Evolutionary conservation across 2,888 invertebrate species (phyloP).

Genomic region (Pristionchus arcanus): DNA sequence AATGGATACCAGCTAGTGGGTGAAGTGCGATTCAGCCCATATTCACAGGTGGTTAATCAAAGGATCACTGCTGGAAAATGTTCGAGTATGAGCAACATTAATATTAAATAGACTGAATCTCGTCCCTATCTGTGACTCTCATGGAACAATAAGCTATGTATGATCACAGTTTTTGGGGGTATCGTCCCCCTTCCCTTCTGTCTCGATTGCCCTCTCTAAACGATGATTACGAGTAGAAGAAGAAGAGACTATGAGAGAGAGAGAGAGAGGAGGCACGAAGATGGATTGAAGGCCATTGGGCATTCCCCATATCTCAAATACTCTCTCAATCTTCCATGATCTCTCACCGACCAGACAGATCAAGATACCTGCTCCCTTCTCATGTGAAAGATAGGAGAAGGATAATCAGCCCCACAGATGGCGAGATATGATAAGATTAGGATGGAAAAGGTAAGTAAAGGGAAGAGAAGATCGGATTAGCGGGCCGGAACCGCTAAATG

Average conservation of each 20-base stretch:
- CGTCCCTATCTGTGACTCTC: no score
- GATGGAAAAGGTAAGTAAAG: constrained; percentile 15
- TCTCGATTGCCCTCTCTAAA: not conserved
- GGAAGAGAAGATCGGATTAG: constrained; percentile 8
- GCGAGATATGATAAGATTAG: constrained; percentile 43
- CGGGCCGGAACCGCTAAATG: not conserved
- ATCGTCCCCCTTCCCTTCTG: not conserved
- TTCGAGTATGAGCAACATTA: no score
- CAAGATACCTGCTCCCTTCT: not conserved
- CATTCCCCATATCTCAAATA: not conserved
- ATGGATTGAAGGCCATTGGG: constrained; percentile 22
- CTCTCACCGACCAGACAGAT: not conserved
- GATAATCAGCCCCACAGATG: not conserved
- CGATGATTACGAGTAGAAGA: not conserved
- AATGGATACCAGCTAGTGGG: no score
- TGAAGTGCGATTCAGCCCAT: no score
- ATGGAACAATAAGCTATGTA: no score
- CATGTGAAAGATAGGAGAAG: not conserved
- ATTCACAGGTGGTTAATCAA: no score
- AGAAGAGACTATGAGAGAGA: not conserved
- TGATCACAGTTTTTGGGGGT: not conserved
- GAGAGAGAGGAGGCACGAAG: constrained; percentile 4
- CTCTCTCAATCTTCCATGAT: not conserved
- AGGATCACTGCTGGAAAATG: no score
- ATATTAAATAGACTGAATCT: no score